These are phyloP conservation scores for Coregonus clupeaformis DNA, from an alignment of 2,113 vertebrate species.

Conservation along the genomic window DNA sequence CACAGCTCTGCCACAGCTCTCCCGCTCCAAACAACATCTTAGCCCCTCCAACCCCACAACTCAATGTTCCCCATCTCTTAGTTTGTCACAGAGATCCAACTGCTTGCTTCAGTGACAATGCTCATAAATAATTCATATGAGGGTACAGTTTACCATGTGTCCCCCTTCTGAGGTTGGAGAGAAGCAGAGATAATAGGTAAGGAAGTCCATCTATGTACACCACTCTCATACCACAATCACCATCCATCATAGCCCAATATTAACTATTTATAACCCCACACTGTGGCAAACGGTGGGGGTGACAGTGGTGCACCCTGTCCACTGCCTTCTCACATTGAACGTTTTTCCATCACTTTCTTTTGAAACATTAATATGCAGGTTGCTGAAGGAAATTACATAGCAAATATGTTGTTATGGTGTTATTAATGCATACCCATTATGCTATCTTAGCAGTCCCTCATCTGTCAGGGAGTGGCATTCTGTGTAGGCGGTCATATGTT, in stretches of 20 bases:
- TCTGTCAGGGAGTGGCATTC: neutral
- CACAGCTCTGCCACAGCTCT: neutral
- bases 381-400: neutral
- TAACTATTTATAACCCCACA: neutral
- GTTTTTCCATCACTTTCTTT: neutral
- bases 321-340: neutral
- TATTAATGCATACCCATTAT: neutral
- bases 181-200: neutral
- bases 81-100: slow-evolving; percentile 26
- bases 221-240: neutral
- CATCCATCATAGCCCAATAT: neutral
- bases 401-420: too few species aligned
- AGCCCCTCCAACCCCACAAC: neutral
- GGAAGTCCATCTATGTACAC: neutral
- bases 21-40: slow-evolving; percentile 26
- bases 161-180: neutral
- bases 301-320: too few species aligned
- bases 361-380: slow-evolving; percentile 6
- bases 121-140: slow-evolving; percentile 45
- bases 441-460: neutral
- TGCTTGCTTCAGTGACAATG: slow-evolving; percentile 25
- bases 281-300: neutral
- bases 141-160: slow-evolving; percentile 20
- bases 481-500: neutral
- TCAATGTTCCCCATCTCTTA: slow-evolving; percentile 1